Evolutionary conservation across 2,797 vertebrate species (phyloP), one percentile per base, ranked within the genome.

Genomic region (Pangasius krempfi): DNA sequence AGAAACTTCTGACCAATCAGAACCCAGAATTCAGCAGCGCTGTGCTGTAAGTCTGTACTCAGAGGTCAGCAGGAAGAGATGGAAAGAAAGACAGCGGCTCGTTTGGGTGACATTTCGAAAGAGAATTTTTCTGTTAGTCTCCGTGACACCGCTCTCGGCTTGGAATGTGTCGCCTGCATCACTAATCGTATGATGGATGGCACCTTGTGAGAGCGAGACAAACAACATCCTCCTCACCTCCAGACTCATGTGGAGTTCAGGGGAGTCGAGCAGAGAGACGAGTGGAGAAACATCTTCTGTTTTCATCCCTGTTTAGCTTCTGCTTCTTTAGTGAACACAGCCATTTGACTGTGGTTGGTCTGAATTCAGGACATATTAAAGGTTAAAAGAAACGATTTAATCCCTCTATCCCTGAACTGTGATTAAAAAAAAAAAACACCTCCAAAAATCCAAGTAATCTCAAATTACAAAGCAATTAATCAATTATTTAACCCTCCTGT

Each of bases 121-220:
- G 91, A 87, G 86, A 82, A 40, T 85, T 25, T 70, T 54, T 25
- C 37, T 89, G 90, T 87, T 88, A 78, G 88, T 76, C 47, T 50
- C 70, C 85, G 58, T 89, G 80, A 89, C 91, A 88, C 86, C 87
- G 86, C 91, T 86, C 87, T 88, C 87, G 86, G 88, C 90, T 89
- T 73, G 86, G 84, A 89, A 89, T 91, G 58, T 68, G 90, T 92
- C 93, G 88, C 91, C 91, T 86, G 80, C 91, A 91, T 91, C 78
- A 64, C 93, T 91, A 93, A 91, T 90, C 78, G 79, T 56, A 89
- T 91, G 92, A 92, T 86, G 87, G 91, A 94, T 92, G 93, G 92
- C 92, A 91, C 91, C 80, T 90, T 56, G 86, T 88, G 83, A 78
- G 89, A 91, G 89, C 88, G 91, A 92, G 91, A 84, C 90, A 92